Evolutionary conservation across 2,113 vertebrate species (phyloP).

Genomic region (Rousettus leschenaultii): DNA sequence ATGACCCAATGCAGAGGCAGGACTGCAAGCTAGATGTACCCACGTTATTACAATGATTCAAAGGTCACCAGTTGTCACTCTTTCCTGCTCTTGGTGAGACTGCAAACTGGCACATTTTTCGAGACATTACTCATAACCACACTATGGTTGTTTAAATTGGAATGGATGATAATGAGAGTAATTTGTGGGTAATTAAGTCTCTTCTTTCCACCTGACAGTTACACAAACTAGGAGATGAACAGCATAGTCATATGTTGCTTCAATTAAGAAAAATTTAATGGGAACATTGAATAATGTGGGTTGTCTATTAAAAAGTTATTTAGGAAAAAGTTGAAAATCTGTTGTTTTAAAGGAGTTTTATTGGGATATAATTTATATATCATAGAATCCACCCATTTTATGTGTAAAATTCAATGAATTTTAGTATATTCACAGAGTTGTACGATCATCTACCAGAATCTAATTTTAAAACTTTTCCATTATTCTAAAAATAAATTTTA

Average conservation of each 20-base stretch:
- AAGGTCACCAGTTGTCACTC: neutral
- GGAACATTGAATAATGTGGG: constrained; percentile 35
- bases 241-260: constrained; percentile 20
- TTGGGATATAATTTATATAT: neutral
- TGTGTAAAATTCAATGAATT: neutral
- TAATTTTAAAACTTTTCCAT: neutral
- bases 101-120: constrained; percentile 45
- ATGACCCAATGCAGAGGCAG: neutral
- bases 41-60: neutral
- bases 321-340: constrained; percentile 24
- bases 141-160: constrained; percentile 47
- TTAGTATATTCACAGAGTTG: neutral
- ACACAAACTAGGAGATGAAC: constrained; percentile 47
- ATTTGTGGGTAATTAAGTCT: constrained; percentile 69
- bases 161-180: constrained; percentile 61
- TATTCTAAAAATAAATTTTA: neutral
- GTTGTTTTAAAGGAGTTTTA: constrained; percentile 19
- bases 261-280: constrained; percentile 40
- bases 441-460: neutral
- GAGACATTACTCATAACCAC: constrained; percentile 52
- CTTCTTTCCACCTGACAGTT: constrained; percentile 62
- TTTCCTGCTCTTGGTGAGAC: neutral
- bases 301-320: constrained; percentile 36
- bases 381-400: constrained; percentile 7
- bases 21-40: neutral